Conservation (phyloP, 1,140 invertebrate genomes). For the Aleiodes sp. region DNA sequence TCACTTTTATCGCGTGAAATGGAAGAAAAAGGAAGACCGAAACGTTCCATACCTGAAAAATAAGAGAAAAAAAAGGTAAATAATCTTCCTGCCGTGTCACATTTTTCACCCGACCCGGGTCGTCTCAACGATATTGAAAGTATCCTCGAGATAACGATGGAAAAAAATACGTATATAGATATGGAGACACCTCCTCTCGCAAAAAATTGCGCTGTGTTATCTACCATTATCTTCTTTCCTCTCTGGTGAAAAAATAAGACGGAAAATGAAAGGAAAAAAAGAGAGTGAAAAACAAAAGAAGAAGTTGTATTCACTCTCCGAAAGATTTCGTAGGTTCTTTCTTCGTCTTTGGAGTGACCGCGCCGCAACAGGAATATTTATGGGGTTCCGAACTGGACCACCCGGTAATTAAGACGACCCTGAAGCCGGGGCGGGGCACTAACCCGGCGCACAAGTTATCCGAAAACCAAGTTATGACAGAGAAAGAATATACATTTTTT, state of each 20-base stretch:
- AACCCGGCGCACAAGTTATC: conserved; percentile 51
- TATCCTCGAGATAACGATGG: not conserved
- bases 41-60: conserved; percentile 3
- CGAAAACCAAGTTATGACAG: not conserved
- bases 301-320: not conserved
- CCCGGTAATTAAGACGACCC: conserved; percentile 62
- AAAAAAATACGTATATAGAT: not conserved
- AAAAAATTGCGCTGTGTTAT: not conserved
- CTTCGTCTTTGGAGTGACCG: conserved; percentile 41
- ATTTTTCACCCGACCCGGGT: not conserved
- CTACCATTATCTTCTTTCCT: not conserved
- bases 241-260: not conserved
- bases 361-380: conserved; percentile 58
- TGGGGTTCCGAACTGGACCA: conserved; percentile 60
- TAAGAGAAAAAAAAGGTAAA: not conserved
- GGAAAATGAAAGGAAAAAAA: not conserved
- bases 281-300: not conserved
- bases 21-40: no score
- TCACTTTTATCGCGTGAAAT: not conserved
- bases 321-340: not conserved
- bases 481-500: not conserved
- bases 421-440: conserved; percentile 58
- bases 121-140: not conserved
- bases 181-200: not conserved
- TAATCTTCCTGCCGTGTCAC: not conserved